Base-by-base conservation (phyloP, 2,797 vertebrate species). In the Neosilurus hyrtlii region DNA sequence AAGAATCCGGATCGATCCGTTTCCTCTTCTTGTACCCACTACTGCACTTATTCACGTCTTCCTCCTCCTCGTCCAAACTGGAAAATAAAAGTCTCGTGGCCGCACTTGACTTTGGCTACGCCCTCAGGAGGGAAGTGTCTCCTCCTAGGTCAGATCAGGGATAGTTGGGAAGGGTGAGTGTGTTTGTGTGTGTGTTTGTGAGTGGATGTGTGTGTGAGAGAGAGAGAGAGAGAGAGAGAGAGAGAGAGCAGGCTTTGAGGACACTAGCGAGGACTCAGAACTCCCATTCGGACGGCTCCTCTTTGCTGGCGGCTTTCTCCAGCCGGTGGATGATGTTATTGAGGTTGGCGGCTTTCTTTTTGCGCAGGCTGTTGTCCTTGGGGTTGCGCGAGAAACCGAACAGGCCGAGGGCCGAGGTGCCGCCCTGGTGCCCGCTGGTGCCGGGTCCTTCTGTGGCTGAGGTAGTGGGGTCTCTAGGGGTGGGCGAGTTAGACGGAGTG, bases 301-400 rank as follows among this genome's bases (percentile, higher is more conserved):
- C 98, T 87, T 97, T 97, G 91, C 97, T 99, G 79, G 98, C 98
- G 4, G 97, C 98, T 93, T 99, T 99, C 95, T 99, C 98, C 93
- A 99, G 92, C 93, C 98, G 96, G 94, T 99, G 97, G 93, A 99
- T 99, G 92, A 99, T 99, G 95, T 96, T 99, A 96, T 99, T 99
- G 94, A 99, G 96, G 95, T 99, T 99, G 87, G 98, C 98, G 57
- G 98, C 98, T 93, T 99, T 99, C 96, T 99, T 99, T 95, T 97
- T 98, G 89, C 97, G 95, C 94, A 99, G 90, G 90, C 95, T 97
- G 96, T 96, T 99, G 96, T 99, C 98, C 90, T 96, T 96, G 80
- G 97, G 96, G 95, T 96, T 98, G 93, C 95, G 95, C 91, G 95
- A 92, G 89, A 99, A 97, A 91, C 95, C 93, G 85, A 99, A 99